Evolutionary conservation across 64 coral and sea anemone genomes (phyloP).

Genomic region (Stichodactyla mertensii): DNA sequence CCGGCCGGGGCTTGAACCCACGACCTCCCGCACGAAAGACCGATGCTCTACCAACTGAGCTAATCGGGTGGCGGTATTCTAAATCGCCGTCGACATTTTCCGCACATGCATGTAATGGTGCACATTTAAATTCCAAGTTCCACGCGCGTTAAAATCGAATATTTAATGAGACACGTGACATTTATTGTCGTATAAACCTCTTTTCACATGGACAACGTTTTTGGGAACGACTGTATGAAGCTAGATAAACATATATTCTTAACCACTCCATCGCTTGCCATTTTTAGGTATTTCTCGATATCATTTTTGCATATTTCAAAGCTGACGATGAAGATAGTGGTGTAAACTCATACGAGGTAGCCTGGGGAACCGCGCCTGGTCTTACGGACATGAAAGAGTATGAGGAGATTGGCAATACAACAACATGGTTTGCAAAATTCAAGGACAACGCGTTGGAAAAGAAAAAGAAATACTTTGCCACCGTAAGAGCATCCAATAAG

Average conservation of each 20-base stretch:
- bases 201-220: too few relatives aligned
- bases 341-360: constrained; percentile 84
- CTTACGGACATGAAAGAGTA: constrained; percentile 51
- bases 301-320: constrained; percentile 90
- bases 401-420: constrained; percentile 84
- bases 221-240: background rate
- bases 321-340: constrained; percentile 76
- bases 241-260: background rate
- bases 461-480: constrained; percentile 70
- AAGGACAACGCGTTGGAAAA: constrained; percentile 53
- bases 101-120: too few relatives aligned
- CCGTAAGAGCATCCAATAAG: constrained; percentile 77
- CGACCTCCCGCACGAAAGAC: too few relatives aligned
- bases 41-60: too few relatives aligned
- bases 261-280: background rate
- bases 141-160: too few relatives aligned
- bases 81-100: too few relatives aligned
- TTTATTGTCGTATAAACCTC: too few relatives aligned
- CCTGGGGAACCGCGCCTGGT: constrained; percentile 82
- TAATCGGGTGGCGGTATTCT: too few relatives aligned
- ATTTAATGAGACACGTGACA: too few relatives aligned
- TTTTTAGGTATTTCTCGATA: constrained; percentile 80
- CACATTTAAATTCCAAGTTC: too few relatives aligned
- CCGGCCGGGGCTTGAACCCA: too few relatives aligned
- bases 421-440: constrained; percentile 74